Percentiles rank a stretch among this genome's conserved stretches.
These are phyloP conservation scores for Alcedo atthis DNA, from an alignment of 2,797 vertebrate species.

Conservation along the genomic window DNA sequence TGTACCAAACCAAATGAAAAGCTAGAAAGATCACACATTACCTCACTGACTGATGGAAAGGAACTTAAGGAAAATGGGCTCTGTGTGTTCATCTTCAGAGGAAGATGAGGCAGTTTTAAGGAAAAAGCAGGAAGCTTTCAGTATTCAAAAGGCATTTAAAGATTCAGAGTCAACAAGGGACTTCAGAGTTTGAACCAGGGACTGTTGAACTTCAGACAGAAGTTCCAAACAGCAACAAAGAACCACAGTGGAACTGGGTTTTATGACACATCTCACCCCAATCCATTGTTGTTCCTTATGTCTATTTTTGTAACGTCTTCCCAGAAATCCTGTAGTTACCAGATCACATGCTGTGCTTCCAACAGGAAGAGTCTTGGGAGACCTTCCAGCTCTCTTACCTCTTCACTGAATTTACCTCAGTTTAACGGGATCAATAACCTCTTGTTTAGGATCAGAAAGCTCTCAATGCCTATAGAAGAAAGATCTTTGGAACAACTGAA, in stretches of 20 bases:
- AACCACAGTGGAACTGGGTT: not conserved
- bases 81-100: not conserved
- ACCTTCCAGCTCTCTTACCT: not conserved
- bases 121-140: not conserved
- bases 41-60: not conserved
- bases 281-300: not conserved
- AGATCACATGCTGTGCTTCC: not conserved
- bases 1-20: not conserved
- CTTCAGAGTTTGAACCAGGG: not conserved
- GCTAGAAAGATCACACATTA: not conserved
- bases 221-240: not conserved
- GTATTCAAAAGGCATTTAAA: not conserved
- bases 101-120: not conserved
- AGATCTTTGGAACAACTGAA: not conserved
- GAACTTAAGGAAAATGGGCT: not conserved
- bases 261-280: not conserved
- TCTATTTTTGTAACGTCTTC: not conserved
- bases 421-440: not conserved
- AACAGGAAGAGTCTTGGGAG: not conserved
- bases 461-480: not conserved
- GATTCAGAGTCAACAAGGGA: not conserved
- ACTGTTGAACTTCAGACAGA: not conserved
- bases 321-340: not conserved
- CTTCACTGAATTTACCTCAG: not conserved
- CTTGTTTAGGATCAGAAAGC: not conserved